phyloP scores from a whole-genome alignment of 2,797 vertebrate species.

The Malacoraja senta region DNA sequence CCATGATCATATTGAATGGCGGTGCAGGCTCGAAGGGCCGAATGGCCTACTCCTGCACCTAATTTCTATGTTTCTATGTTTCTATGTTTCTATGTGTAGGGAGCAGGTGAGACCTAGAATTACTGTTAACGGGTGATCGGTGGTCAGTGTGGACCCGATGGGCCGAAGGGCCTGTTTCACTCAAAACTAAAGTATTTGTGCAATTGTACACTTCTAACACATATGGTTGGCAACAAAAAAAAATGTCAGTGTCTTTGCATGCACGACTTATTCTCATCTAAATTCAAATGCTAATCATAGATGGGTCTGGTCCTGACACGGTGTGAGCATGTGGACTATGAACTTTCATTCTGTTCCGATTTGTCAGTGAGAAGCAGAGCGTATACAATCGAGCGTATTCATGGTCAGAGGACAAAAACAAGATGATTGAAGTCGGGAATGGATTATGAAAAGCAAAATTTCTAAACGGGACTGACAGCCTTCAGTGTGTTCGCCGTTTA shows the following conservation, averaged over 20 bases:
- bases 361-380: neutral
- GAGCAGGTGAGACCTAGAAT: too few species aligned
- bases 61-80: too few species aligned
- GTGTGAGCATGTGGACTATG: neutral
- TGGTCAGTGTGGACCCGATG: too few species aligned
- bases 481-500: neutral
- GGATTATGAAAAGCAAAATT: neutral
- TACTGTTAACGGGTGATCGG: too few species aligned
- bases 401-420: neutral
- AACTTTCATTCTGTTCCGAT: neutral
- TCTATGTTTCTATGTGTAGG: too few species aligned
- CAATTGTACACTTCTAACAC: neutral
- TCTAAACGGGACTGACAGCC: neutral
- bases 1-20: too few species aligned
- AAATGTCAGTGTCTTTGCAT: neutral
- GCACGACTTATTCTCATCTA: neutral
- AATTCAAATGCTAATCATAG: neutral
- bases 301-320: neutral
- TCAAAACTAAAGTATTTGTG: neutral
- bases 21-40: too few species aligned
- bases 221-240: neutral
- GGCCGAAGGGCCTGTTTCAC: too few species aligned
- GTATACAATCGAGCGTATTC: neutral
- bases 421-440: neutral
- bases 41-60: too few species aligned